Evolutionary conservation across 2,113 vertebrate genomes (phyloP), one percentile per base, ranked within the genome.

Genomic region (Emberiza fucata): DNA sequence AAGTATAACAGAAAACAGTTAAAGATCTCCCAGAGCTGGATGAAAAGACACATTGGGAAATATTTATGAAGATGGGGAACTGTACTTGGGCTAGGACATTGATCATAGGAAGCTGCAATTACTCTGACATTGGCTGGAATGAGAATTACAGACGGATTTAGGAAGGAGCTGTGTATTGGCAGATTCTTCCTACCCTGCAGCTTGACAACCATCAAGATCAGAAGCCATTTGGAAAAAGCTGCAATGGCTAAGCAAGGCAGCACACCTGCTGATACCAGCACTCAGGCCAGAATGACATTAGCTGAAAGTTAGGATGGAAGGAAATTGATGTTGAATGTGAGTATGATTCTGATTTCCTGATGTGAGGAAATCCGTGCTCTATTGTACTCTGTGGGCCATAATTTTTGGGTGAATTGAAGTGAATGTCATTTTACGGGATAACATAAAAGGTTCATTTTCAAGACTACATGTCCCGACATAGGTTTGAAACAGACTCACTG

Each of bases 91-190:
- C 57, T 86, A 81, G 91, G 75, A 64, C 92, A 91, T 25, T 84
- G 86, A 96, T 94, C 86, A 69, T 81, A 88, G 25, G 69, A 84
- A 92, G 94, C 76, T 72, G 75, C 69, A 88, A 90, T 97, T 95
- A 85, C 80, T 89, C 61, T 94, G 90, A 60, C 88, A 77, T 78
- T 90, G 93, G 48, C 91, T 92, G 69, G 54, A 91, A 95, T 61
- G 71, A 94, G 88, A 94, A 94, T 90, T 91, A 92, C 6, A 0
- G 84, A 94, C 37, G 61, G 69, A 71, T 37, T 93, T 91, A 71
- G 60, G 72, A 88, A 92, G 72, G 60, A 93, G 71, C 45, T 79
- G 15, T 88, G 87, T 92, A 92, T 76, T 94, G 88, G 73, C 76
- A 86, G 54, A 66, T 81, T 39, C 80, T 48, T 76, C 84, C 71